Conservation (phyloP, 2,113 vertebrate species). For the Orientallactaga bullata region DNA sequence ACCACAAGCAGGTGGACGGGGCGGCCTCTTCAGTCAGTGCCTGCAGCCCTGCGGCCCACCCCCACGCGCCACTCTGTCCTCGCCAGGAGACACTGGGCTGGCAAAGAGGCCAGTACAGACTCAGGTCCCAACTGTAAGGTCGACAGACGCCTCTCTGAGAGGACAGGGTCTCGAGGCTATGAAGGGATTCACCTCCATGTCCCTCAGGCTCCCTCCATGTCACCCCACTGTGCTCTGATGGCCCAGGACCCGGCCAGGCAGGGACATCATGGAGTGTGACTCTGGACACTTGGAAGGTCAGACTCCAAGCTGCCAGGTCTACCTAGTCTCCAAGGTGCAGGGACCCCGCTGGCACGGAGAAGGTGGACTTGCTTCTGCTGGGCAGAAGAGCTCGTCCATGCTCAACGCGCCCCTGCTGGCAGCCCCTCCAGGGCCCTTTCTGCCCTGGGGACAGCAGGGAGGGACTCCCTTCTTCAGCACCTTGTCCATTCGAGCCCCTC, state of each 20-base stretch:
- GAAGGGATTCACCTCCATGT: too few relatives aligned
- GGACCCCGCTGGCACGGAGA: background rate
- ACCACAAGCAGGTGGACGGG: background rate
- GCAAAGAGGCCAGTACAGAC: background rate
- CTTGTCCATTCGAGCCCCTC: background rate
- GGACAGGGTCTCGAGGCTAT: background rate
- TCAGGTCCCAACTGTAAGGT: too few relatives aligned
- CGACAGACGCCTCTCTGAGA: background rate
- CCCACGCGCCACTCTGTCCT: background rate
- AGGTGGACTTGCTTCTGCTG: rapidly evolving
- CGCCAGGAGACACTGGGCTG: rapidly evolving
- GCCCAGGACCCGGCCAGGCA: background rate
- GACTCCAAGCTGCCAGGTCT: background rate
- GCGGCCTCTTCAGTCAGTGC: rapidly evolving
- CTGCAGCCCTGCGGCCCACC: background rate
- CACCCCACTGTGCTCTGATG: background rate
- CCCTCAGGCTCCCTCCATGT: background rate
- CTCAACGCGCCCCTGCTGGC: background rate
- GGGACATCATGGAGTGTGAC: background rate
- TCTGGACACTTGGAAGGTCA: too few relatives aligned
- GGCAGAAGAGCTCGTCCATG: background rate
- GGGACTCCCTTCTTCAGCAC: background rate
- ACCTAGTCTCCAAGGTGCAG: background rate
- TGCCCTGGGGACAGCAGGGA: background rate
- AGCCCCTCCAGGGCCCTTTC: rapidly evolving